These are phyloP conservation scores for Neoarius graeffei DNA, from an alignment of 2,113 vertebrate species.

Conservation along the genomic window DNA sequence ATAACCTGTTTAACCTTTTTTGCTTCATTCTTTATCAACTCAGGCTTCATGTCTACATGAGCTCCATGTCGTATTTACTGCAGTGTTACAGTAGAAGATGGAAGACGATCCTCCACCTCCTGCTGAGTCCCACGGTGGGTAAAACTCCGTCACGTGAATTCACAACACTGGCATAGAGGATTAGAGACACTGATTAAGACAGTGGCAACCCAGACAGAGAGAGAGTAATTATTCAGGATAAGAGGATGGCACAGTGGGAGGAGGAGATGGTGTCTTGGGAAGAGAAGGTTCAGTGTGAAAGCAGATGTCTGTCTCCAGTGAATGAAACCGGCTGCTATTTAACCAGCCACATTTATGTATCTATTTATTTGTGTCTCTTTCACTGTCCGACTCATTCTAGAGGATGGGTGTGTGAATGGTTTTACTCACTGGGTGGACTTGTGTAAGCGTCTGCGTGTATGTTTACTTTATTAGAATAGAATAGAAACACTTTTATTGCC, in stretches of 20 bases:
- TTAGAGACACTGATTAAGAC: conserved; percentile 76
- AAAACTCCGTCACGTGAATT: conserved; percentile 64
- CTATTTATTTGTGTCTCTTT: background rate
- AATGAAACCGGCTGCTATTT: background rate
- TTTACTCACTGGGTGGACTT: background rate
- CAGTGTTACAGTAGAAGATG: conserved; percentile 18
- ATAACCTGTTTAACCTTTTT: background rate
- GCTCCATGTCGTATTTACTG: background rate
- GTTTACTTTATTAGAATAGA: no score
- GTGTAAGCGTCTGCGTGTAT: background rate
- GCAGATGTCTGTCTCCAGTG: conserved; percentile 63
- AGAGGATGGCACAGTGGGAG: conserved; percentile 27
- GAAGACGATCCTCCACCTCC: conserved; percentile 9
- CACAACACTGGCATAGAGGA: conserved; percentile 71
- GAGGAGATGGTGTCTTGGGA: conserved; percentile 36
- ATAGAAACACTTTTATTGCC: no score
- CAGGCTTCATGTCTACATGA: background rate
- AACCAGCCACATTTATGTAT: background rate
- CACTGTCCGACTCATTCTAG: background rate
- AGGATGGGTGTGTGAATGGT: background rate
- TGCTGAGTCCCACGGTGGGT: conserved; percentile 45
- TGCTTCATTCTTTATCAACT: background rate
- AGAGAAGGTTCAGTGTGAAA: conserved; percentile 57
- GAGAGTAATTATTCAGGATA: conserved; percentile 55
- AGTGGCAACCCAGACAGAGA: conserved; percentile 66